phyloP scores from a whole-genome alignment of 2,888 invertebrate species.

The Pardosa pseudoannulata region DNA sequence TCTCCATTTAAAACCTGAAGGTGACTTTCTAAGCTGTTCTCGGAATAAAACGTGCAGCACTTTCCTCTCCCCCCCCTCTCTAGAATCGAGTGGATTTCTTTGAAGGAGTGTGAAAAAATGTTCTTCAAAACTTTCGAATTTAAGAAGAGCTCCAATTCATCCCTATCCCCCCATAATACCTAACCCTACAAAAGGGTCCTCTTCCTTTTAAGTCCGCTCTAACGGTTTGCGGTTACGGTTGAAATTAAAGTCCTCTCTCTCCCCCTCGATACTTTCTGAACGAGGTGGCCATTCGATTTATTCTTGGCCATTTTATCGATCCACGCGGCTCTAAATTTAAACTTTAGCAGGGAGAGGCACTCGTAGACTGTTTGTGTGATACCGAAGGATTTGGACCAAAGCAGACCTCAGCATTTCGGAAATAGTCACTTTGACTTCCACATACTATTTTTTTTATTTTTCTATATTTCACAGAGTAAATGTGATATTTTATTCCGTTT shows the following conservation, averaged over 20 bases:
- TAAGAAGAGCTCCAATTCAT: neutral
- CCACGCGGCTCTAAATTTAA: constrained; percentile 25
- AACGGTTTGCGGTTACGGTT: neutral
- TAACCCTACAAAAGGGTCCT: neutral
- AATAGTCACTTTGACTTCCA: too few relatives aligned
- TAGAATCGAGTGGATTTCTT: too few relatives aligned
- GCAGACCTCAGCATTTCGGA: too few relatives aligned
- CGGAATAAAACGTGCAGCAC: too few relatives aligned
- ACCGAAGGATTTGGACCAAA: too few relatives aligned
- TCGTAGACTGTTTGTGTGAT: too few relatives aligned
- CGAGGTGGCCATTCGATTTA: constrained; percentile 17
- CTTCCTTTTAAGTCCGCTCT: neutral
- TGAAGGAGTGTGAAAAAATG: neutral
- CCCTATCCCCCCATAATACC: neutral
- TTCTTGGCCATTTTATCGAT: neutral
- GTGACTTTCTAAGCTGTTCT: too few relatives aligned
- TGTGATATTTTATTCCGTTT: too few relatives aligned
- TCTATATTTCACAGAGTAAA: too few relatives aligned
- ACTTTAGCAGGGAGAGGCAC: neutral
- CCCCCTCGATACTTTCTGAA: constrained; percentile 21
- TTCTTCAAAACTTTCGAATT: neutral
- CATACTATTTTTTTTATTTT: too few relatives aligned
- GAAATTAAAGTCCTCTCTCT: constrained; percentile 42
- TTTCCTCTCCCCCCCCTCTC: too few relatives aligned
- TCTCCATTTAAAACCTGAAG: too few relatives aligned